Percentiles rank a stretch among this genome's conserved stretches.
Conservation (phyloP, 2,888 invertebrate species). For the Buathra laborator region DNA sequence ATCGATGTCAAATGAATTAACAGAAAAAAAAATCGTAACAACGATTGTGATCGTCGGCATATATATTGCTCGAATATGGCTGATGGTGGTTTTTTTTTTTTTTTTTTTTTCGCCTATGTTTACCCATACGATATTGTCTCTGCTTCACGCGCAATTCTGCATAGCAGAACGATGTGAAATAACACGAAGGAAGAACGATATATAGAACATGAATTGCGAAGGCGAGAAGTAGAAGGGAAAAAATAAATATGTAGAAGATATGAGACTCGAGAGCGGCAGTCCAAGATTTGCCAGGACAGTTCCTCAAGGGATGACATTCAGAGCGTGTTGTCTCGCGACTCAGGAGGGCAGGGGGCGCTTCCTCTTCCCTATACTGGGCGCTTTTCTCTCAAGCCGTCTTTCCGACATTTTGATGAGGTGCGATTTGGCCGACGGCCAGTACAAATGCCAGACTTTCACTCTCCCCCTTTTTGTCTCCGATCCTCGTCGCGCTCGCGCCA, state of each 20-base stretch:
- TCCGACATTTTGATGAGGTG: constrained; percentile 81
- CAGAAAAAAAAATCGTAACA: too few relatives aligned
- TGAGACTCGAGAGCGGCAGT: constrained; percentile 47
- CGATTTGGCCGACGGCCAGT: constrained; percentile 81
- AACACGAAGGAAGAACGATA: not conserved
- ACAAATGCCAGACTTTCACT: constrained; percentile 76
- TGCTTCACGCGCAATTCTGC: constrained; percentile 1
- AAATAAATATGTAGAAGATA: constrained; percentile 37
- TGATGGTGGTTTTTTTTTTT: too few relatives aligned
- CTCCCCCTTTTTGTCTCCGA: constrained; percentile 40
- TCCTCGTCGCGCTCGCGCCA: constrained; percentile 57
- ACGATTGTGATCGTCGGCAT: too few relatives aligned
- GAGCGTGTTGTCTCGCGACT: constrained; percentile 76
- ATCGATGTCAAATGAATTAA: too few relatives aligned
- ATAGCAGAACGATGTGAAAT: constrained; percentile 52
- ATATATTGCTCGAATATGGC: too few relatives aligned
- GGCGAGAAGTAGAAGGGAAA: not conserved
- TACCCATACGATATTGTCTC: too few relatives aligned
- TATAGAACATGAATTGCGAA: constrained; percentile 1
- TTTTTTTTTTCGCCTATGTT: too few relatives aligned
- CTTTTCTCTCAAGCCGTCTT: constrained; percentile 74
- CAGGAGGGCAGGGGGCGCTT: constrained; percentile 33
- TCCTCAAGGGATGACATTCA: constrained; percentile 78
- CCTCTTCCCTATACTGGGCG: constrained; percentile 36
- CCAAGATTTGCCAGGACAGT: constrained; percentile 71